Evolutionary conservation across 2,888 invertebrate species (phyloP), one percentile per base, ranked within the genome.

Genomic region (Tuta absoluta): DNA sequence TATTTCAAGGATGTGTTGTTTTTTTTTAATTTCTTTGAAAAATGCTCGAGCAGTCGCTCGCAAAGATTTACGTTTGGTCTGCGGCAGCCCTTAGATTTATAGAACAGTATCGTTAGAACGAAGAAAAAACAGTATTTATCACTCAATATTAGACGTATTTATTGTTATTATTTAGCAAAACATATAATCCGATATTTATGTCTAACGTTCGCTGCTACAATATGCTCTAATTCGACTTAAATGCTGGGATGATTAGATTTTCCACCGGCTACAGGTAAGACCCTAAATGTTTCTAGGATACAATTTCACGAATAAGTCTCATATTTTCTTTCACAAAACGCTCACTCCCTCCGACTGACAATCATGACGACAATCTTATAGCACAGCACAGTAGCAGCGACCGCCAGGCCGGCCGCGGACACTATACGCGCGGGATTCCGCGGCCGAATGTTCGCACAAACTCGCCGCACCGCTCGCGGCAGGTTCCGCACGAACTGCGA

Each of bases 91-190:
- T 8, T 14, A 41, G 41, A 45, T 33, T 33, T 33, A 5, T 28
- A 28, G 10, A 33, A 33, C 33, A 33, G 33, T 33, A 45, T 45
- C 45, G 45, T n/a, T 17, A 45, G 45, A 45, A 45, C 17, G 17
- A 45, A 45, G 33, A 45, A 45, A 45, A 45, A 45, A 45, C 45
- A 4, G 19, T 17, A 23, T 51, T 21, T 51, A 11, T 51, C 51
- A 51, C 51, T 51, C 51, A 23, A 21, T 1, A 51, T 17, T 51
- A 19, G 51, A 51, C 21, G 19, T 51, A 51, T 21, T 51, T 51
- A 51, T 51, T 51, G 23, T 23, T 19, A 23, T 19, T 51, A 49
- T 17, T n/a, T 21, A 51, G 21, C 51, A 51, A 51, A 51, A 51
- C 19, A 12, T 21, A 51, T 51, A 51, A 23, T 19, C 51, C 51